Evolutionary conservation across 2,113 vertebrate genomes (phyloP).

Genomic region (Cottus gobio): DNA sequence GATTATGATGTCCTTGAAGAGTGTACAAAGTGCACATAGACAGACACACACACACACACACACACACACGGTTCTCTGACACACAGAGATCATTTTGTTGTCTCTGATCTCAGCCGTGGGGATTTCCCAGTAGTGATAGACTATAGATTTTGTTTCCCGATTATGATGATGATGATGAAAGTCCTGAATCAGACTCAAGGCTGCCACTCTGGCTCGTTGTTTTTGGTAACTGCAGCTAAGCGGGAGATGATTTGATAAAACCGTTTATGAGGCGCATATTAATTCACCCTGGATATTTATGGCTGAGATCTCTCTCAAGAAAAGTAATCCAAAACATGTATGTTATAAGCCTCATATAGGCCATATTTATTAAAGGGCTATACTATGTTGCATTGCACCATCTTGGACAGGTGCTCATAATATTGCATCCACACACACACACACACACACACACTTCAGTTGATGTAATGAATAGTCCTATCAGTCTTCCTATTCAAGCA

Average conservation of each 20-base stretch:
- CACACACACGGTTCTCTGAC: conserved; percentile 2
- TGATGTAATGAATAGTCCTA: background rate
- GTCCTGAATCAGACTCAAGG: background rate
- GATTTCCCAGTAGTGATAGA: conserved; percentile 42
- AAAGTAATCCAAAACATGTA: background rate
- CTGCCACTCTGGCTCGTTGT: conserved; percentile 5
- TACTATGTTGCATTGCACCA: background rate
- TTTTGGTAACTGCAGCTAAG: background rate
- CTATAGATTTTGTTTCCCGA: conserved; percentile 25
- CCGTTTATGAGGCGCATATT: background rate
- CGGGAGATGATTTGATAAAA: background rate
- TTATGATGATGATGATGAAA: background rate
- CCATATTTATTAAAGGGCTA: background rate
- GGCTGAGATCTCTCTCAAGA: background rate
- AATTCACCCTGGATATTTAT: background rate
- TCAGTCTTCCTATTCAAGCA: background rate
- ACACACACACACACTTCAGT: background rate
- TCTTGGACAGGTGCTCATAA: background rate
- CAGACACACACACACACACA: background rate
- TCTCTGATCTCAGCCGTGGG: conserved; percentile 48
- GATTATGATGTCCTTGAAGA: conserved; percentile 70
- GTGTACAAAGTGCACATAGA: rapidly evolving
- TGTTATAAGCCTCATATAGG: background rate
- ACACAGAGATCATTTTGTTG: conserved; percentile 46
- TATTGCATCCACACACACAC: background rate